These are phyloP conservation scores for Drosophila insularis DNA, from an alignment of 1,140 invertebrate species.

Conservation along the genomic window DNA sequence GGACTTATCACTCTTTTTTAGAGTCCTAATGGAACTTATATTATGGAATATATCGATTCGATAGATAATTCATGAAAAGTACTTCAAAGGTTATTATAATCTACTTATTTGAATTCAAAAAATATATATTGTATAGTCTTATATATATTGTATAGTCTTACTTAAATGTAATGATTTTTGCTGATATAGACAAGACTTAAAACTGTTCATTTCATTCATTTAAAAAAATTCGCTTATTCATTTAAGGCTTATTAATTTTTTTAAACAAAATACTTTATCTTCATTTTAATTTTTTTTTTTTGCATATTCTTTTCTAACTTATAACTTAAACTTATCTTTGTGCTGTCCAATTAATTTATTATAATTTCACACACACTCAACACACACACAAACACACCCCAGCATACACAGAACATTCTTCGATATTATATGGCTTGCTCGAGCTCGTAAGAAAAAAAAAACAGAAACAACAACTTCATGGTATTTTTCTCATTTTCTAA, in stretches of 20 bases:
- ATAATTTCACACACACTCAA: slow-evolving; percentile 30
- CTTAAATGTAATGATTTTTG: no score
- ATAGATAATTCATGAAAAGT: no score
- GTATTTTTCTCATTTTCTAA: slow-evolving; percentile 3
- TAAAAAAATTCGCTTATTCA: background rate
- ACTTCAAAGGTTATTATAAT: no score
- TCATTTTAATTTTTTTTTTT: slow-evolving; percentile 37
- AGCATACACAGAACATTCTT: slow-evolving; percentile 46
- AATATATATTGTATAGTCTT: no score
- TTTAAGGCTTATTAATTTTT: background rate
- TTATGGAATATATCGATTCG: no score
- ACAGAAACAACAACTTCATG: background rate
- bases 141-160: no score
- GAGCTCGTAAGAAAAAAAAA: slow-evolving; percentile 20
- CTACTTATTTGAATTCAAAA: no score
- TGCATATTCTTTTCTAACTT: slow-evolving; percentile 21
- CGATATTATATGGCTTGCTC: slow-evolving; percentile 57
- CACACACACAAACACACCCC: slow-evolving; percentile 25
- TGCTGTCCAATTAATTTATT: slow-evolving; percentile 57
- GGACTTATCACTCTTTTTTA: no score
- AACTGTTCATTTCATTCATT: background rate
- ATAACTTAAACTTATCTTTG: slow-evolving; percentile 19
- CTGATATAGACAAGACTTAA: no score
- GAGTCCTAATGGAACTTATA: no score
- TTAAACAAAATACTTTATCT: slow-evolving; percentile 4